Evolutionary conservation across 2,888 invertebrate genomes (phyloP), one percentile per base, ranked within the genome.

Genomic region (Ptilodon capucinus): DNA sequence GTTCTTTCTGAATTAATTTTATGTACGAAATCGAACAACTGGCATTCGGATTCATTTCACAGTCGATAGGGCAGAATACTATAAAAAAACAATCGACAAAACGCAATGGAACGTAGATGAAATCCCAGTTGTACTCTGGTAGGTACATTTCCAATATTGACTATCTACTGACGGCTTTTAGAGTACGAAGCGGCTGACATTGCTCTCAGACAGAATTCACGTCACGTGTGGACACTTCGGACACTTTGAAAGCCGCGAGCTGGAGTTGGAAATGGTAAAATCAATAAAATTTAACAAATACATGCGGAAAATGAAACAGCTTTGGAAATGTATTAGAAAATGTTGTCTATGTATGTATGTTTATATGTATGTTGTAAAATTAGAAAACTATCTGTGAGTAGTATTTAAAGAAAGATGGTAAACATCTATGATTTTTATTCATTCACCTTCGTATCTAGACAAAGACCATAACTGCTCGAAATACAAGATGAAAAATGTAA

Each of bases 61-160:
- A 39, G 23, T 57, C 40, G 50, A 54, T 64, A 53, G 48, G 53
- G 30, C 48, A 23, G 32, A 13, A 50, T 7, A 14, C 13, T 32
- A 57, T 39, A 9, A 35, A 23, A 44, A 16, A 14, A 23, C 41
- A 45, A 51, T 57, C 38, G 41, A 35, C n/a, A 50, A 54, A 61
- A 49, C 25, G 46, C 44, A 51, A 44, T 51, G 52, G 46, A 48
- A 46, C 51, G 51, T 46, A 57, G 44, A 21, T 17, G 23, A 41
- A 52, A 44, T 49, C 36, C 44, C 50, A n/a, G n/a, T n/a, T 30
- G 41, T 38, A 47, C 44, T 47, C 42, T 64, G 0, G 47, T 60
- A 46, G 28, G 38, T 44, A 49, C 58, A 58, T 63, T 51, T 63
- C 54, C 62, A 65, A 57, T 65, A 51, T 49, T 53, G 51, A 52